These are phyloP conservation scores for Cairina moschata DNA, from an alignment of 2,113 vertebrate genomes.

Conservation along the genomic window DNA sequence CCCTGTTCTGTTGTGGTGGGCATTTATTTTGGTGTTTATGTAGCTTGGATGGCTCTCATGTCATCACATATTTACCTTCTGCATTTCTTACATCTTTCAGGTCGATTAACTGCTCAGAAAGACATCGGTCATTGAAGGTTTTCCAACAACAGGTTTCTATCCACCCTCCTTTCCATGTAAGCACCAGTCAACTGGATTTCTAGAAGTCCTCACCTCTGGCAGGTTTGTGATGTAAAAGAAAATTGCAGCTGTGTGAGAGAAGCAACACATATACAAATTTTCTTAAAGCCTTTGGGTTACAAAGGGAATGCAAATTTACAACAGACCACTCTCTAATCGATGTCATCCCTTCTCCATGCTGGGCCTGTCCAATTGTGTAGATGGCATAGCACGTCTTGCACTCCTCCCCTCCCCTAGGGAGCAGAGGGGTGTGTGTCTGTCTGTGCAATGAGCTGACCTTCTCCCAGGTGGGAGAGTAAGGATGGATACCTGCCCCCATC, in stretches of 20 bases:
- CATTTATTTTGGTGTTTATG: neutral
- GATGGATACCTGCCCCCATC: neutral
- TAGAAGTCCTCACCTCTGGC: neutral
- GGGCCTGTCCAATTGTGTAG: neutral
- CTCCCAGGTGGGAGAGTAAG: neutral
- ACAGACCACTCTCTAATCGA: neutral
- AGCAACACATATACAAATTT: neutral
- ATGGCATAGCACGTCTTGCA: neutral
- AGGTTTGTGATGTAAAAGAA: neutral
- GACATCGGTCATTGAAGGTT: neutral
- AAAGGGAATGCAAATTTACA: neutral
- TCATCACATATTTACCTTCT: rapidly evolving
- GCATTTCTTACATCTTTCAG: neutral
- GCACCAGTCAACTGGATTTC: neutral
- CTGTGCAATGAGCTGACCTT: neutral
- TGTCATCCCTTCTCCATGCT: neutral
- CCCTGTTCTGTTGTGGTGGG: neutral
- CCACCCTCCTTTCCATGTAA: neutral
- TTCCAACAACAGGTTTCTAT: neutral
- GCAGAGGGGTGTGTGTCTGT: neutral
- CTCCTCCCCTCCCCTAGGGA: neutral
- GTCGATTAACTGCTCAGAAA: neutral
- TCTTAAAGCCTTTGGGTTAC: neutral
- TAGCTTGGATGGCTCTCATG: neutral
- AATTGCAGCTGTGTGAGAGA: neutral